phyloP scores from a whole-genome alignment of 2,113 vertebrate species.

The Rhinolophus sinicus region DNA sequence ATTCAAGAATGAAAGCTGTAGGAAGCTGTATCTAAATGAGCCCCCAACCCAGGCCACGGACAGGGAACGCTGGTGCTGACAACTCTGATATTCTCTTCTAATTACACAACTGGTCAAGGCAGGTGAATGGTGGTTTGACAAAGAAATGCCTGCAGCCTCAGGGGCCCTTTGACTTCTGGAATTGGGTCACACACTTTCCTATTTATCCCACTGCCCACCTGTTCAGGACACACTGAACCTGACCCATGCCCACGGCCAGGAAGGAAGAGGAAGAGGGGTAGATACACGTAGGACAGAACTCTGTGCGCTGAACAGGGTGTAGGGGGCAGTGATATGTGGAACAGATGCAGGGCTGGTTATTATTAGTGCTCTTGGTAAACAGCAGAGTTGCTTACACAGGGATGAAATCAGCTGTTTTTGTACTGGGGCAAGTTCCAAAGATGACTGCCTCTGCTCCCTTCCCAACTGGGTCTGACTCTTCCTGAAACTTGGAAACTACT shows the following conservation, averaged over 20 bases:
- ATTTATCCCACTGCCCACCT: not conserved
- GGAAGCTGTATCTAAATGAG: not conserved
- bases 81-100: not conserved
- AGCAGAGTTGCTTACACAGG: conserved; percentile 50
- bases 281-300: not conserved
- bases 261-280: not conserved
- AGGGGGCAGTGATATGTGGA: not conserved
- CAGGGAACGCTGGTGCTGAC: not conserved
- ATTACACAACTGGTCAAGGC: not conserved
- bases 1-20: not conserved
- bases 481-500: not conserved
- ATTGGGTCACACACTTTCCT: not conserved
- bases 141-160: not conserved
- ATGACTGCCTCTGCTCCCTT: not conserved
- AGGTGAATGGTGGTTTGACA: not conserved
- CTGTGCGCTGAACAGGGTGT: not conserved
- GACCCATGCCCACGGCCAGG: not conserved
- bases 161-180: not conserved
- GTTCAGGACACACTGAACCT: not conserved
- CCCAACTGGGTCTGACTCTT: not conserved
- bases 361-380: conserved; percentile 64
- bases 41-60: not conserved
- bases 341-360: conserved; percentile 62
- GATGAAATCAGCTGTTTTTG: conserved; percentile 55
- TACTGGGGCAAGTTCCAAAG: conserved; percentile 22